Evolutionary conservation across 1,140 invertebrate species (phyloP), one percentile per base, ranked within the genome.

Genomic region (Drosophila pruinosa): DNA sequence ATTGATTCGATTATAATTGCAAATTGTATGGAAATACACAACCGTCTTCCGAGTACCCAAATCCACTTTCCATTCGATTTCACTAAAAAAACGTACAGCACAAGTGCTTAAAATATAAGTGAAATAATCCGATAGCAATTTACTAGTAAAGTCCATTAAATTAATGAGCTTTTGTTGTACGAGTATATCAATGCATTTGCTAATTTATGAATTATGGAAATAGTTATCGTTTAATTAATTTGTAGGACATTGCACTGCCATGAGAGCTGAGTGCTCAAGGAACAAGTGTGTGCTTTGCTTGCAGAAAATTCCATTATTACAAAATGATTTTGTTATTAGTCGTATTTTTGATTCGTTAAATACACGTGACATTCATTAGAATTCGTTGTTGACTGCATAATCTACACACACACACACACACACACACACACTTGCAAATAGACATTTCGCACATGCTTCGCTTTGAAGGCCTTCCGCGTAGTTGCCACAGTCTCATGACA

Each of bases 401-500:
- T 19, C n/a, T n/a, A n/a, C 21, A 26, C 14, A 47, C 12, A 50
- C 6, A 26, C 41, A 43, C 7, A 10, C 4, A 45, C 43, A 21
- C 10, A 14, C 10, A 24, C 41, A 45, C 4, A 24, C 21, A 22
- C 4, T 6, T 17, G 3, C 21, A 24, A 1, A 24, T 10, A 12
- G 8, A 24, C 14, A 24, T 21, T 62, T 48, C 21, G 65, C 57
- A 65, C 47, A 62, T 47, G 34, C 24, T 59, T 24, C 24, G 34
- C 24, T 59, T 24, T 17, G 24, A 43, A 12, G 43, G 34, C 64
- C 56, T 68, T 68, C 56, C 22, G 6, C 21, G 10, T 47, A 17
- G 24, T 26, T 50, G 54, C 45, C 39, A 45, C 28, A 53, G 38
- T 47, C 58, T 39, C 57, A 62, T 69, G 64, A 69, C 58, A 50